phyloP scores from a whole-genome alignment of 2,797 vertebrate species.

The Thalassophryne amazonica region DNA sequence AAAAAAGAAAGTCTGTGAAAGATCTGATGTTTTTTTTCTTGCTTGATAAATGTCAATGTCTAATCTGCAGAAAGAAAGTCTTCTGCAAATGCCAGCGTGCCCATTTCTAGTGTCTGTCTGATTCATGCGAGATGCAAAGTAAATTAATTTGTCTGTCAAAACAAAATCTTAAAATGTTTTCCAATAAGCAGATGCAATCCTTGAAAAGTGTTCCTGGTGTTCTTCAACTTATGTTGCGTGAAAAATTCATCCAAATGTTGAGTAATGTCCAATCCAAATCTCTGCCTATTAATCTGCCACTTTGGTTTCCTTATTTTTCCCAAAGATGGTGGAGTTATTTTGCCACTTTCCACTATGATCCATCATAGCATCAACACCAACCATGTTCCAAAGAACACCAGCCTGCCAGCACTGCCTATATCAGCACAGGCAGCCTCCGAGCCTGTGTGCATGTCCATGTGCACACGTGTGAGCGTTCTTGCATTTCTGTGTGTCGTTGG shows the following conservation, averaged over 20 bases:
- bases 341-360: slow-evolving; percentile 48
- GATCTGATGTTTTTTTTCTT: slow-evolving; percentile 28
- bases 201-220: slow-evolving; percentile 7
- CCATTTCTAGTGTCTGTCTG: slow-evolving; percentile 26
- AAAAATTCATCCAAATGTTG: slow-evolving; percentile 22
- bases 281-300: neutral
- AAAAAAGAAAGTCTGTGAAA: slow-evolving; percentile 40
- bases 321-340: slow-evolving; percentile 15
- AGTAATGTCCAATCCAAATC: slow-evolving; percentile 19
- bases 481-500: slow-evolving; percentile 42
- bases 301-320: slow-evolving; percentile 26
- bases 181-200: slow-evolving; percentile 12
- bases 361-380: slow-evolving; percentile 32
- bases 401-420: slow-evolving; percentile 35
- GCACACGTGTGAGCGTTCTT: neutral
- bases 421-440: slow-evolving; percentile 31
- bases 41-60: slow-evolving; percentile 56
- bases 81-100: slow-evolving; percentile 33
- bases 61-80: slow-evolving; percentile 33
- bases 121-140: slow-evolving; percentile 24
- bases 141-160: slow-evolving; percentile 26
- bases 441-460: slow-evolving; percentile 14
- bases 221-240: slow-evolving; percentile 20
- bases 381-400: slow-evolving; percentile 30
- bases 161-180: slow-evolving; percentile 16